Percentiles rank a stretch among this genome's conserved stretches.
phyloP scores from a whole-genome alignment of 2,888 invertebrate genomes.

The Cephus pulcher region DNA sequence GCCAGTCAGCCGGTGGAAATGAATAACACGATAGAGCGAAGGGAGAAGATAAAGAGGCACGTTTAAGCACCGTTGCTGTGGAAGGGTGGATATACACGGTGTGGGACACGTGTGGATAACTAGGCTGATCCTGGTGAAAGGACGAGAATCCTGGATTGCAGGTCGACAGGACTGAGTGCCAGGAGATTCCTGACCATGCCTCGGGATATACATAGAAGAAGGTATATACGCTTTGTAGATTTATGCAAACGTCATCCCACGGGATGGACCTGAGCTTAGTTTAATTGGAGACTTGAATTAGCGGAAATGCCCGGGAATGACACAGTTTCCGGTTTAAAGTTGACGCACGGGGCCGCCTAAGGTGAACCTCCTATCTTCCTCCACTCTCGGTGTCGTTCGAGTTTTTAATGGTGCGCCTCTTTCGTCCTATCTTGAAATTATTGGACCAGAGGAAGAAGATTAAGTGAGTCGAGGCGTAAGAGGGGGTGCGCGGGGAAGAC shows the following conservation, averaged over 20 bases:
- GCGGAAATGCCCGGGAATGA: conserved; percentile 23
- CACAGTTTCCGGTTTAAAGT: conserved; percentile 8
- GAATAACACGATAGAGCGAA: background rate
- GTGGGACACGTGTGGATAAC: background rate
- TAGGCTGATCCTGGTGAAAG: background rate
- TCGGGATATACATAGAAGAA: background rate
- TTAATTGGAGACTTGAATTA: conserved; percentile 37
- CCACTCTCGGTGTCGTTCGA: conserved; percentile 21
- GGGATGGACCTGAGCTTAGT: conserved; percentile 22
- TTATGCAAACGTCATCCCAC: conserved; percentile 22
- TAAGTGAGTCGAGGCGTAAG: conserved; percentile 3
- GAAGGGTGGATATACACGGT: background rate
- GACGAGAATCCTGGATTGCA: background rate
- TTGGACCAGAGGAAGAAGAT: conserved; percentile 15
- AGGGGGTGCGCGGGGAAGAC: background rate
- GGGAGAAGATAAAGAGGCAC: background rate
- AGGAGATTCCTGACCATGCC: background rate
- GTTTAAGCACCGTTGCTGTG: background rate
- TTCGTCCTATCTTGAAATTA: conserved; percentile 31
- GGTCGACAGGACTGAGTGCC: background rate
- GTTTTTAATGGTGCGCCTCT: conserved; percentile 32
- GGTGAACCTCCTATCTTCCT: background rate
- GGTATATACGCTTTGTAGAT: conserved; percentile 2
- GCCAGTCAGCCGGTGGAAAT: background rate
- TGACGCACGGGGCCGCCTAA: background rate